A percentile compares a stretch with the other conserved stretches of the same genome.
Conservation (phyloP, 2,888 invertebrate genomes). For the Chrysopilus asiliformis region DNA sequence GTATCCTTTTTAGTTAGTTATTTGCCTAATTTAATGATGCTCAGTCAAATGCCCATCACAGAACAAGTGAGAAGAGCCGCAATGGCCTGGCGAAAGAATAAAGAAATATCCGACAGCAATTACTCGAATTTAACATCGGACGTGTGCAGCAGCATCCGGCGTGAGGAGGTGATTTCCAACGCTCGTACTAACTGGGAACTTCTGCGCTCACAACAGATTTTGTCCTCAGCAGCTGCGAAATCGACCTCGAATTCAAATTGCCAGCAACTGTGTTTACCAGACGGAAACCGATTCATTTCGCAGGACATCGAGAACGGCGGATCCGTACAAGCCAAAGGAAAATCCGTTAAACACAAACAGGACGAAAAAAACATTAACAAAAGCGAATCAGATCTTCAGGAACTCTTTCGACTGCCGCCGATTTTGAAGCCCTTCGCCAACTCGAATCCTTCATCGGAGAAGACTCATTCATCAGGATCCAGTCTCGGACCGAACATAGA, state of each 20-base stretch:
- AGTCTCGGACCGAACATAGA: conserved; percentile 59
- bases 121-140: conserved; percentile 37
- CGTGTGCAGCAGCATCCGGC: conserved; percentile 41
- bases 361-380: background rate
- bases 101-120: conserved; percentile 50
- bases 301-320: background rate
- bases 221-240: conserved; percentile 3
- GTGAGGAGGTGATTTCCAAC: conserved; percentile 76
- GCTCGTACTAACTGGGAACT: conserved; percentile 80
- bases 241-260: background rate
- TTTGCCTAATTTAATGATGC: conserved; percentile 53
- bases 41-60: conserved; percentile 67
- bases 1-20: conserved; percentile 70
- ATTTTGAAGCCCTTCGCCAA: conserved; percentile 56
- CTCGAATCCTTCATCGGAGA: conserved; percentile 11
- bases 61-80: conserved; percentile 67
- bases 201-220: conserved; percentile 46
- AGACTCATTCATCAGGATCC: conserved; percentile 41
- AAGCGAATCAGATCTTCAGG: conserved; percentile 23
- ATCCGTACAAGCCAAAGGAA: background rate
- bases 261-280: background rate
- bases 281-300: background rate
- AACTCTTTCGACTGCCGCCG: conserved; percentile 51
- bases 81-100: conserved; percentile 65
- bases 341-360: background rate